These are phyloP conservation scores for Epinephelus cyanopodus DNA, from an alignment of 2,113 vertebrate species.

Conservation along the genomic window DNA sequence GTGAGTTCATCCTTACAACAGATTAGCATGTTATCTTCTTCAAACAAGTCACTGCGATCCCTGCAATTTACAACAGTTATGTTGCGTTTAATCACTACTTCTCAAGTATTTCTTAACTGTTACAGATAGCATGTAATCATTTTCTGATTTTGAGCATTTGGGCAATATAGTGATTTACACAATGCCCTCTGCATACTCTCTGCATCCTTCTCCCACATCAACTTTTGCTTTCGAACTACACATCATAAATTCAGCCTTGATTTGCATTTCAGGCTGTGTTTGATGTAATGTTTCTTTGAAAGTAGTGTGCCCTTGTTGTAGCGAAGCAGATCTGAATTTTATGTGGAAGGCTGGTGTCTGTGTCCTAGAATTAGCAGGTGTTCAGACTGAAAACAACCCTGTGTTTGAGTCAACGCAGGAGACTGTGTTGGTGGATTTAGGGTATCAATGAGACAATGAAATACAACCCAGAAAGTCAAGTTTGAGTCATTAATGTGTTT, in stretches of 20 bases:
- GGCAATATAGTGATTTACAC: not conserved
- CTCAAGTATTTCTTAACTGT: not conserved
- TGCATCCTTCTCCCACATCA: not conserved
- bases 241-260: not conserved
- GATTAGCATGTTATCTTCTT: constrained; percentile 47
- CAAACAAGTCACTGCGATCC: constrained; percentile 15
- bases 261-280: constrained; percentile 2
- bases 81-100: constrained; percentile 31
- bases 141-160: constrained; percentile 15
- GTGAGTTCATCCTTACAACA: constrained; percentile 40
- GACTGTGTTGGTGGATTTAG: not conserved
- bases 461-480: not conserved
- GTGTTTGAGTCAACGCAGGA: not conserved
- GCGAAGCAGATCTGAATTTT: not conserved
- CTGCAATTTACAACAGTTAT: constrained; percentile 19
- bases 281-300: constrained; percentile 17
- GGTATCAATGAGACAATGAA: constrained; percentile 1
- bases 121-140: not conserved
- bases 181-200: not conserved
- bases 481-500: not conserved
- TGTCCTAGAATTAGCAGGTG: not conserved
- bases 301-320: too few species aligned
- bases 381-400: not conserved
- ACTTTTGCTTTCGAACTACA: not conserved
- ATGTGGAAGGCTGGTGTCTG: not conserved